Evolutionary conservation across 2,797 vertebrate genomes (phyloP).

Genomic region (Iguana delicatissima): DNA sequence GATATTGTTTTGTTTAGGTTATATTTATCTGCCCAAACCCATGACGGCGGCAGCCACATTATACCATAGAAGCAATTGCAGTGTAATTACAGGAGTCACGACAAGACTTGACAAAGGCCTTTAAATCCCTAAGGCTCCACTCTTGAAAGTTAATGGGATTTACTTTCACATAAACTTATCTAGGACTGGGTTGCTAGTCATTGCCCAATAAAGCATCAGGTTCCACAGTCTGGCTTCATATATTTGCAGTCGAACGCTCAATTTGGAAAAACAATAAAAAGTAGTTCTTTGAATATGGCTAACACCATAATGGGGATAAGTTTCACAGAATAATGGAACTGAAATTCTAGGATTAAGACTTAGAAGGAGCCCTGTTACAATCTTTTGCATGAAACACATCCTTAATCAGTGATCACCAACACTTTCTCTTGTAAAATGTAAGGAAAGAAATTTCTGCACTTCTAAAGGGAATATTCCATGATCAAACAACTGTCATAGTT

Average conservation of each 20-base stretch:
- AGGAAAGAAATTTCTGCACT: neutral
- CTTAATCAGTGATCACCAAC: neutral
- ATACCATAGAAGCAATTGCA: neutral
- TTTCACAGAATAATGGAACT: neutral
- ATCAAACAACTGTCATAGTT: neutral
- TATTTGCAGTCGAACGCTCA: neutral
- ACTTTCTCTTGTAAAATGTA: neutral
- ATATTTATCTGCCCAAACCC: constrained; percentile 37
- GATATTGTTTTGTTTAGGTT: neutral
- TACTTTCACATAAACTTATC: constrained; percentile 15
- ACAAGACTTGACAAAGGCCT: constrained; percentile 7
- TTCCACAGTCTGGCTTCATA: constrained; percentile 15
- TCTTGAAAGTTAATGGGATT: constrained; percentile 19
- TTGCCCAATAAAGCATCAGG: neutral
- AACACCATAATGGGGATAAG: neutral
- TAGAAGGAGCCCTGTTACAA: neutral
- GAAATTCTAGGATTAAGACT: neutral
- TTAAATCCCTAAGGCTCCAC: constrained; percentile 28
- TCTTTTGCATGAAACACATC: neutral
- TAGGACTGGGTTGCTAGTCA: neutral
- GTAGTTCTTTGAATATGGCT: neutral
- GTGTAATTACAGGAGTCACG: constrained; percentile 27
- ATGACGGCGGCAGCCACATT: neutral
- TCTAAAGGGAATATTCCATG: neutral
- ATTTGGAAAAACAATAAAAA: neutral